Evolutionary conservation across 2,888 invertebrate genomes (phyloP).

Genomic region (Halictus quadricinctus): DNA sequence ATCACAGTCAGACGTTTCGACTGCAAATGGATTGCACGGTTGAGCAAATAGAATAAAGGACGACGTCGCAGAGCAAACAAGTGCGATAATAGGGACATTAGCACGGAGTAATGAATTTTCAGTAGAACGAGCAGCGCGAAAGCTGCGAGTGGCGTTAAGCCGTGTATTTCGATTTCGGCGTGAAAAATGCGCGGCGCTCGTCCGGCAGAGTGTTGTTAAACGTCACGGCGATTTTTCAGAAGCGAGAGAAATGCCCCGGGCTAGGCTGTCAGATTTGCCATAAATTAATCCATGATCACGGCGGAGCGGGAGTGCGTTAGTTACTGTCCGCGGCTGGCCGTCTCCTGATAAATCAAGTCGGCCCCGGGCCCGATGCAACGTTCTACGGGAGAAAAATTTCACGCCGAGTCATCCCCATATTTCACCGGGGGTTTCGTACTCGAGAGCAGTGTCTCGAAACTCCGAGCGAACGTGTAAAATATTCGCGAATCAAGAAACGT

Average conservation of each 20-base stretch:
- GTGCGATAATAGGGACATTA: not conserved
- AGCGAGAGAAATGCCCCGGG: conserved; percentile 4
- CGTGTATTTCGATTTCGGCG: not conserved
- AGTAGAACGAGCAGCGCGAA: not conserved
- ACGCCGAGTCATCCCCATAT: conserved; percentile 6
- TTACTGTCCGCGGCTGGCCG: conserved; percentile 37
- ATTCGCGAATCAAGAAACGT: not conserved
- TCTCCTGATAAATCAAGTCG: conserved; percentile 42
- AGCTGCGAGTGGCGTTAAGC: not conserved
- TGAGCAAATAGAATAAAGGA: not conserved
- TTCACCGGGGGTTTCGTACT: not conserved
- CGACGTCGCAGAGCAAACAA: not conserved
- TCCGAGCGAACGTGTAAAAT: not conserved
- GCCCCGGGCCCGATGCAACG: not conserved
- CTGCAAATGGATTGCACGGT: no score
- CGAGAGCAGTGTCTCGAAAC: not conserved
- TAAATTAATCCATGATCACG: conserved; percentile 46
- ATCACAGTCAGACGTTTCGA: no score
- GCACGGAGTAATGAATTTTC: not conserved
- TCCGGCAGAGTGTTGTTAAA: conserved; percentile 3
- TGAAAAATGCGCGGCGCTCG: not conserved
- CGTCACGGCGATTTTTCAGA: conserved; percentile 22
- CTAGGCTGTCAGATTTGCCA: conserved; percentile 27
- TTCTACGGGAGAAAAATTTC: conserved; percentile 24
- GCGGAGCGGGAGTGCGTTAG: conserved; percentile 28